Evolutionary conservation across 2,888 invertebrate species (phyloP).

Genomic region (Ornithoptera alexandrae): DNA sequence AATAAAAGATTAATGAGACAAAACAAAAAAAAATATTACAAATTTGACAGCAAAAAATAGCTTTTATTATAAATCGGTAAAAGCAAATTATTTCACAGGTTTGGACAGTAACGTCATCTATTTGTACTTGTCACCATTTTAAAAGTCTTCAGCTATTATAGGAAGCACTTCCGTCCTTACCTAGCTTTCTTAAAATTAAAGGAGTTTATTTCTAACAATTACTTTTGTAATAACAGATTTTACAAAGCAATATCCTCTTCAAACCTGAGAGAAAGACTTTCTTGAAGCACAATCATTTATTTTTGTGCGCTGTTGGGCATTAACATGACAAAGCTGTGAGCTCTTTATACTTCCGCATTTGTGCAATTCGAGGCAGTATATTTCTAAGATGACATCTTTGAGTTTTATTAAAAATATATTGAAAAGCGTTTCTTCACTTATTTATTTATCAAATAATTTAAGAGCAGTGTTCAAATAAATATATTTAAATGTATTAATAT

Average conservation of each 20-base stretch:
- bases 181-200: not conserved
- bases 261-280: constrained; percentile 35
- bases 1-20: not conserved
- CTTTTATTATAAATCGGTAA: not conserved
- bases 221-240: constrained; percentile 4
- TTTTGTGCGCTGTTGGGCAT: constrained; percentile 25
- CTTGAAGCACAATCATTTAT: constrained; percentile 20
- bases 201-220: constrained; percentile 1
- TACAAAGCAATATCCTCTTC: constrained; percentile 10
- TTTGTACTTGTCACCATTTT: not conserved
- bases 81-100: not conserved
- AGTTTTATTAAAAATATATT: constrained; percentile 5
- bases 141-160: not conserved
- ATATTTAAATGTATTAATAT: not conserved
- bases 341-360: constrained; percentile 23
- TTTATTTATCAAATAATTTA: not conserved
- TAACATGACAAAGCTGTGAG: constrained; percentile 29
- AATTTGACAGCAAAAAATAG: not conserved
- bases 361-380: constrained; percentile 16
- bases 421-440: not conserved
- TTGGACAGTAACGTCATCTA: not conserved
- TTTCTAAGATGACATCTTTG: constrained; percentile 11
- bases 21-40: not conserved
- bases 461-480: not conserved
- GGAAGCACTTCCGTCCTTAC: not conserved